A percentile compares a stretch with the other conserved stretches of the same genome.
These are phyloP conservation scores for Ophioderma brevispina DNA, from an alignment of 35 echinoderm and acorn worm species.

Conservation along the genomic window DNA sequence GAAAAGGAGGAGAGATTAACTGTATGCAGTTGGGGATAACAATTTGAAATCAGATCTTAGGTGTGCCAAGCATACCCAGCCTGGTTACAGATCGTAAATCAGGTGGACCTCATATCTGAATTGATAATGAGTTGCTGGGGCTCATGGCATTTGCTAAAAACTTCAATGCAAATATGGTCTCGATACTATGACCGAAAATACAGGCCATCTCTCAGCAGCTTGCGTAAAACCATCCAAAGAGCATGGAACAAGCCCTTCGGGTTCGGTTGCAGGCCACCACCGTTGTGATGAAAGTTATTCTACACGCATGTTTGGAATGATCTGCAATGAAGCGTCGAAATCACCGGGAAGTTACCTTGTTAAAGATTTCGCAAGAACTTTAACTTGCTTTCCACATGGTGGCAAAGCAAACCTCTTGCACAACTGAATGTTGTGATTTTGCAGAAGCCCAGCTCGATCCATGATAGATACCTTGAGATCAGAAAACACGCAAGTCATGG, in stretches of 20 bases:
- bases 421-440: neutral
- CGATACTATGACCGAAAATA: neutral
- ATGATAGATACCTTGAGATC: neutral
- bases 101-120: neutral
- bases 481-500: neutral
- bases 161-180: neutral
- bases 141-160: neutral
- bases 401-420: neutral
- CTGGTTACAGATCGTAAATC: neutral
- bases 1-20: no score
- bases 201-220: neutral
- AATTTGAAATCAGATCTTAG: neutral
- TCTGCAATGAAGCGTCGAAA: neutral
- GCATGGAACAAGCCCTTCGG: neutral
- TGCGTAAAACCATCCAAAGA: neutral
- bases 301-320: neutral
- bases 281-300: neutral
- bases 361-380: neutral
- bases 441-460: neutral
- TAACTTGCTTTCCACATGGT: neutral
- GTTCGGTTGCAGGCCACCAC: neutral
- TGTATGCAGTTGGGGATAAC: neutral
- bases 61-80: neutral
- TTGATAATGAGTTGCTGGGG: neutral
- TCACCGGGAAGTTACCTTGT: neutral